Evolutionary conservation across 2,113 vertebrate species (phyloP), one percentile per base, ranked within the genome.

Genomic region (Zapornia atra): DNA sequence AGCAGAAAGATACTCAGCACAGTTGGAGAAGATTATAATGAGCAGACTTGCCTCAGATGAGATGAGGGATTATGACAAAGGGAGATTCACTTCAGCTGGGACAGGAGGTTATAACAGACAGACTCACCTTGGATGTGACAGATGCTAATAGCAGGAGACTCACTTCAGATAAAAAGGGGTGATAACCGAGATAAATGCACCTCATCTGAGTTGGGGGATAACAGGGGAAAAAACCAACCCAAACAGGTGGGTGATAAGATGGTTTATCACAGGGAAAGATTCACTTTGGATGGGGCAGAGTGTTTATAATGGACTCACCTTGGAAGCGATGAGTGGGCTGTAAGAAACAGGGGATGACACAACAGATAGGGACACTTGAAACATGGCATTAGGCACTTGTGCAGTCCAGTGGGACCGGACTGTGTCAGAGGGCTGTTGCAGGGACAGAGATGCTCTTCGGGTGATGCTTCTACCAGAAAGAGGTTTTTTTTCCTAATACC

Each of bases 41-140:
- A 95, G 92, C 82, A 94, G 82, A 64, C 51, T 88, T 95, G 83
- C 72, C 77, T 95, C 59, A 68, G 73, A 90, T 86, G 65, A 92
- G 81, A 92, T 88, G 88, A 93, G 72, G 90, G 73, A 93, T 95
- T 96, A 93, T 92, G 92, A 95, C 92, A 95, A 76, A 93, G 77
- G 91, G 78, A 93, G 94, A 96, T 93, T 89, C 88, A 96, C 92
- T 88, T 95, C 83, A 86, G 38, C 76, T 86, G 72, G 96, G 95
- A 96, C 80, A 82, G 73, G 95, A 94, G 88, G 77, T 95, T 96
- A 59, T 90, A 93, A 88, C 76, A 90, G 85, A 94, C 75, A 93
- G 82, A 86, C 48, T 97, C 90, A 94, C 96, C 94, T 92, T 94
- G 94, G 88, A 90, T 61, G 78, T 94, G 96, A 96, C 82, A 95